These are phyloP conservation scores for Zhuqinia jingwanae DNA, from an alignment of 2,888 invertebrate genomes.

Conservation along the genomic window DNA sequence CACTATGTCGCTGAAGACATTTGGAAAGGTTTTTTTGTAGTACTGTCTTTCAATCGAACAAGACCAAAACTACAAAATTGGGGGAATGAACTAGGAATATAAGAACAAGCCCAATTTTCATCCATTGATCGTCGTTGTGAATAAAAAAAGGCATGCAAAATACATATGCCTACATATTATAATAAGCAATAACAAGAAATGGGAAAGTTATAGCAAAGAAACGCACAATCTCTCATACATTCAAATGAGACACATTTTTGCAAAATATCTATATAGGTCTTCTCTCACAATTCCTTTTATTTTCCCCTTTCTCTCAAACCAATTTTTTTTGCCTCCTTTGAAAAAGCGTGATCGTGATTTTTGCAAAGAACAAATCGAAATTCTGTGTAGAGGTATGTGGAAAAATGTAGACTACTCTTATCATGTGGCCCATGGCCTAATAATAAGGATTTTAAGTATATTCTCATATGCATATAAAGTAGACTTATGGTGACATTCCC, in stretches of 20 bases:
- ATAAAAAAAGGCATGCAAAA: background rate
- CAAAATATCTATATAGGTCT: background rate
- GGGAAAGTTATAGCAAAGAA: background rate
- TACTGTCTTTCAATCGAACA: no score
- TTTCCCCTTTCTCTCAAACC: background rate
- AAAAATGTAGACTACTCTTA: conserved; percentile 17
- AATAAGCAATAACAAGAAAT: conserved; percentile 8
- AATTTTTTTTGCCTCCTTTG: background rate
- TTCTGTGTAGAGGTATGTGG: conserved; percentile 31
- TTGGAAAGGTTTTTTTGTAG: no score
- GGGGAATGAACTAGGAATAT: no score
- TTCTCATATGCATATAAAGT: background rate
- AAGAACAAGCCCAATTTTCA: no score
- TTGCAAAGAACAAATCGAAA: conserved; percentile 45
- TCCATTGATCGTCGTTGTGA: background rate
- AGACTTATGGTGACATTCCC: background rate
- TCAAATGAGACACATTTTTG: background rate
- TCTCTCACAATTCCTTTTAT: background rate
- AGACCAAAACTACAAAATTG: no score
- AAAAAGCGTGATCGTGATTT: conserved; percentile 30
- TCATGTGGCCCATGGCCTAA: conserved; percentile 16
- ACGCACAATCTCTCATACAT: background rate
- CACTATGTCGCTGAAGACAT: no score
- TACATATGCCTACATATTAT: background rate
- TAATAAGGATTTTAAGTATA: conserved; percentile 21